phyloP scores from a whole-genome alignment of 2,113 vertebrate species.

The Morone chrysops region DNA sequence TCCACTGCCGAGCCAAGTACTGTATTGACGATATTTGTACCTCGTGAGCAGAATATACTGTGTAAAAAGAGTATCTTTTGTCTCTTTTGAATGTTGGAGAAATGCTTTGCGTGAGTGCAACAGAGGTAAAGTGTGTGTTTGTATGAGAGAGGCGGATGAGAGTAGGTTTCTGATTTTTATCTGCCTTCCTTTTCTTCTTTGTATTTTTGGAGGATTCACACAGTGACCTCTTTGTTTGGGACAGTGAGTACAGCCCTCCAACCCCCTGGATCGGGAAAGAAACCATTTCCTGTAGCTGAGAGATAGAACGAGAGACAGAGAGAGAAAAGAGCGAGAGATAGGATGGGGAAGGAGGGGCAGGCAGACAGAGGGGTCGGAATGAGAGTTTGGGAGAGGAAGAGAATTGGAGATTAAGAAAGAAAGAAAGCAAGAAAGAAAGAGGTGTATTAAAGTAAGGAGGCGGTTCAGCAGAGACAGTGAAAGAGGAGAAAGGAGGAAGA shows the following conservation, averaged over 20 bases:
- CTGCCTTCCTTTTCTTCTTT: slow-evolving; percentile 85
- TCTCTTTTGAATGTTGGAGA: slow-evolving; percentile 39
- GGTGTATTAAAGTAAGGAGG: slow-evolving; percentile 53
- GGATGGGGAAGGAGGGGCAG: slow-evolving; percentile 60
- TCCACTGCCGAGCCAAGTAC: neutral
- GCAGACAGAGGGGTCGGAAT: slow-evolving; percentile 58
- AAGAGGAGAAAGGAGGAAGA: slow-evolving; percentile 72
- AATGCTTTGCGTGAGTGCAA: slow-evolving; percentile 32
- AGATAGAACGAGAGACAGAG: slow-evolving; percentile 68
- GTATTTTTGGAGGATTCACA: slow-evolving; percentile 85
- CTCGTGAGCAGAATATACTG: slow-evolving; percentile 26
- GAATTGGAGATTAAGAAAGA: slow-evolving; percentile 64
- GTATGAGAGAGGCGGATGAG: slow-evolving; percentile 78
- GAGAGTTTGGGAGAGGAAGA: slow-evolving; percentile 57
- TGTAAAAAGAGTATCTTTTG: slow-evolving; percentile 31
- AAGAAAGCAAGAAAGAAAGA: slow-evolving; percentile 39
- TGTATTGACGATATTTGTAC: slow-evolving; percentile 29
- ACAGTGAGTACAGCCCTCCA: slow-evolving; percentile 78
- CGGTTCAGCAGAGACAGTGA: slow-evolving; percentile 60
- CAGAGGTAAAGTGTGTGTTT: slow-evolving; percentile 36
- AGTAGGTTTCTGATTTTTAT: slow-evolving; percentile 84
- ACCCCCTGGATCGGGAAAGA: slow-evolving; percentile 74
- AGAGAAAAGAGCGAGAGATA: slow-evolving; percentile 60
- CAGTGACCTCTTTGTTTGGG: slow-evolving; percentile 87
- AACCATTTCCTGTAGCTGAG: slow-evolving; percentile 83